Evolutionary conservation across 1,140 invertebrate species (phyloP).

Genomic region (Dreissena polymorpha): DNA sequence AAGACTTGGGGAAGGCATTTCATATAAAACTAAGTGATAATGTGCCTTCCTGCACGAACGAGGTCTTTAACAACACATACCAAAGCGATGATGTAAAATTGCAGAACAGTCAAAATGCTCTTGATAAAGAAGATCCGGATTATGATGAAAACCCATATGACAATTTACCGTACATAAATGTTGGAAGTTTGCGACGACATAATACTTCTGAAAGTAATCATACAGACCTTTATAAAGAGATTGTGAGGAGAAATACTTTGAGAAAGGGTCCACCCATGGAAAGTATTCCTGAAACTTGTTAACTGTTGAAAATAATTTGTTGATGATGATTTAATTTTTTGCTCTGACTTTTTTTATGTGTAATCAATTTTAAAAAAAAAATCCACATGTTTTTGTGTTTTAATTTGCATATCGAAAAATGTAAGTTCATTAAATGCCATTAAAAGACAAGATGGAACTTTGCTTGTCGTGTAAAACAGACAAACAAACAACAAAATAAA

Average conservation of each 20-base stretch:
- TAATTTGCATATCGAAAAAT: too few species aligned
- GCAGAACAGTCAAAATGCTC: conserved; percentile 2
- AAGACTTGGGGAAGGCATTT: conserved; percentile 63
- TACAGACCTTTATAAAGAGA: conserved; percentile 21
- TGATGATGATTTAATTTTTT: neutral
- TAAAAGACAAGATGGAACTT: too few species aligned
- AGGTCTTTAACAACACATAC: conserved; percentile 23
- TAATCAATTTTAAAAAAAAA: too few species aligned
- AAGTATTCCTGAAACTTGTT: conserved; percentile 39
- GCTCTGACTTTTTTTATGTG: too few species aligned
- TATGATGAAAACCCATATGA: conserved; percentile 52
- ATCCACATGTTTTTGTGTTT: too few species aligned
- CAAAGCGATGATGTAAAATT: conserved; percentile 9
- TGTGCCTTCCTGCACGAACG: conserved; percentile 25
- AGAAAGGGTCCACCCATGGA: conserved; percentile 38
- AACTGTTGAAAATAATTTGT: neutral
- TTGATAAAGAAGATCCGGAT: conserved; percentile 18
- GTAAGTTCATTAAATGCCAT: too few species aligned
- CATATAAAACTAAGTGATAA: conserved; percentile 52
- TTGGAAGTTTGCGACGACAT: conserved; percentile 20
- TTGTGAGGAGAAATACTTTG: conserved; percentile 20
- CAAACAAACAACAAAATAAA: too few species aligned
- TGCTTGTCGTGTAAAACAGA: too few species aligned
- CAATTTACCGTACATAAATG: conserved; percentile 34
- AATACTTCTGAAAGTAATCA: conserved; percentile 19